phyloP scores from a whole-genome alignment of 2,113 vertebrate species.

The Gopherus evgoodei region DNA sequence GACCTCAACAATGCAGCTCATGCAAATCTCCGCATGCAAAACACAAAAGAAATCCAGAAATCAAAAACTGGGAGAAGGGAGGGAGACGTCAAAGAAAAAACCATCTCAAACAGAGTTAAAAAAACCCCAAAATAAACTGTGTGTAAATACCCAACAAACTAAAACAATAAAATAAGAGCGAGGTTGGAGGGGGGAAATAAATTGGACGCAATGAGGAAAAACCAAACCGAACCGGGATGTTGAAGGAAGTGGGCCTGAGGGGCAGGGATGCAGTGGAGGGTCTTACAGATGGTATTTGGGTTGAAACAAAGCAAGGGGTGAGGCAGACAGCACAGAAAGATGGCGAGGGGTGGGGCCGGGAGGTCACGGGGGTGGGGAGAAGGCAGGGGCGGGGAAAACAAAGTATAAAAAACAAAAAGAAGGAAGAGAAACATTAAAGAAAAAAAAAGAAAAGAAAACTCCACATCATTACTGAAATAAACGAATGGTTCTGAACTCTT shows the following conservation, averaged over 20 bases:
- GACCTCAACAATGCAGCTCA: constrained; percentile 98
- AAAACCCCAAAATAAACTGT: not conserved
- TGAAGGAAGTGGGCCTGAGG: not conserved
- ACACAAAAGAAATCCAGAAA: constrained; percentile 76
- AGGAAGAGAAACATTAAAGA: constrained; percentile 72
- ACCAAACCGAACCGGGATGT: not conserved
- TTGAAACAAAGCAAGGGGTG: constrained; percentile 51
- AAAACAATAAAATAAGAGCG: not conserved
- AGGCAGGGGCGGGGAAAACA: constrained; percentile 25
- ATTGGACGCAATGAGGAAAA: constrained; percentile 39
- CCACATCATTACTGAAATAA: constrained; percentile 96
- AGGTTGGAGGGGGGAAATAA: not conserved
- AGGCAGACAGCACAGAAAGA: constrained; percentile 61
- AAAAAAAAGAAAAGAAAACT: constrained; percentile 85
- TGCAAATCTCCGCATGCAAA: constrained; percentile 99
- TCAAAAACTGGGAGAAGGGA: constrained; percentile 61
- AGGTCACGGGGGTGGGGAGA: constrained; percentile 77
- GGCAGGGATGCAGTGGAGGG: not conserved
- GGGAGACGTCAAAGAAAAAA: constrained; percentile 56
- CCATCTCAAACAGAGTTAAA: constrained; percentile 27
- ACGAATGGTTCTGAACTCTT: constrained; percentile 91
- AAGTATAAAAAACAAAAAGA: constrained; percentile 76
- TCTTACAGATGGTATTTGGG: not conserved
- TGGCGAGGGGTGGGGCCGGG: constrained; percentile 66
- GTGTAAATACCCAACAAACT: constrained; percentile 31